A percentile compares a stretch with the other conserved stretches of the same genome.
phyloP scores from a whole-genome alignment of 2,113 vertebrate species.

The Carassius auratus region DNA sequence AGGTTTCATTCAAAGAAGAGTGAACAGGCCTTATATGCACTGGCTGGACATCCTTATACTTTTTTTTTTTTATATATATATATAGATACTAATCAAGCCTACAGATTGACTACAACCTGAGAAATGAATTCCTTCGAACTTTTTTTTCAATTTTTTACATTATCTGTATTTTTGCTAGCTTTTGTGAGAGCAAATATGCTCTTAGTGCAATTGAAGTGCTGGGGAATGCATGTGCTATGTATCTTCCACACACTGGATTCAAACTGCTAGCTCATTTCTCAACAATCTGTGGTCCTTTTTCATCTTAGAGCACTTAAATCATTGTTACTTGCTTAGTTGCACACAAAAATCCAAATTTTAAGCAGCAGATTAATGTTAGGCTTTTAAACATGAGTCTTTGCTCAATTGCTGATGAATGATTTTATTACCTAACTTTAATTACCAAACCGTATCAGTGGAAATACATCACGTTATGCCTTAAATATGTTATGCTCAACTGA shows the following conservation, averaged over 20 bases:
- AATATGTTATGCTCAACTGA: conserved; percentile 10
- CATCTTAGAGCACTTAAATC: not conserved
- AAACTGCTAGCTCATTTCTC: conserved; percentile 23
- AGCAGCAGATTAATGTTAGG: not conserved
- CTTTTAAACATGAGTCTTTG: not conserved
- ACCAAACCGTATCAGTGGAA: not conserved
- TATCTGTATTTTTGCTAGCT: not conserved
- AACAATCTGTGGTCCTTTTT: not conserved
- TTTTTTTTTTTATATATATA: no score
- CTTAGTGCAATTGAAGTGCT: conserved; percentile 37
- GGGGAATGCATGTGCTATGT: conserved; percentile 24
- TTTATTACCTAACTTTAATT: conserved; percentile 25
- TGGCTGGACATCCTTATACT: not conserved
- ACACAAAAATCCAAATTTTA: not conserved
- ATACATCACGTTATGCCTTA: not conserved
- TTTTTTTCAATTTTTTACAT: not conserved
- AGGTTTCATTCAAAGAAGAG: not conserved
- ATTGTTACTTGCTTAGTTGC: not conserved
- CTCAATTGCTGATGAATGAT: not conserved
- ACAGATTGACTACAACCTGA: not conserved
- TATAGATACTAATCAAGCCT: not conserved
- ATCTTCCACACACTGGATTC: conserved; percentile 29
- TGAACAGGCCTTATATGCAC: not conserved
- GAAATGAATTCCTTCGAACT: not conserved
- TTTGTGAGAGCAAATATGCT: conserved; percentile 13